Evolutionary conservation across 2,113 vertebrate genomes (phyloP), one percentile per base, ranked within the genome.

Genomic region (Gasterosteus aculeatus): DNA sequence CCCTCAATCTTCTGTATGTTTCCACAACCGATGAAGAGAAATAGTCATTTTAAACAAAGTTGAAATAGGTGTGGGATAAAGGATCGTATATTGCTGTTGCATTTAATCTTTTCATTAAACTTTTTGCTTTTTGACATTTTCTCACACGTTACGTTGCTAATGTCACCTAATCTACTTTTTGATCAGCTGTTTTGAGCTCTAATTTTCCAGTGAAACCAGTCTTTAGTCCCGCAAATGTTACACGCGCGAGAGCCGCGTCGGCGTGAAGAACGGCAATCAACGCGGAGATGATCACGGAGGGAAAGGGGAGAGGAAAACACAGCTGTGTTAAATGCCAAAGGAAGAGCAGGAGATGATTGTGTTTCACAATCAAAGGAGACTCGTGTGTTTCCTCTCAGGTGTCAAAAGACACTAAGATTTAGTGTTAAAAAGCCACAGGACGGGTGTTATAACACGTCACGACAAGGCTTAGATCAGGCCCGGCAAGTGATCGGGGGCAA

Each of bases 261-360:
- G 62, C 51, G 11, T 85, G 51, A 81, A 22, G 7, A 81, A 85
- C 83, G 56, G 72, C 83, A 85, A 87, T 86, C 86, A 86, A 35
- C 41, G 33, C 57, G 2, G 60, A 81, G 66, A 66, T 69, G 63
- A 87, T 75, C 72, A 60, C 66, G 33, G 74, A 46, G 66, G 69
- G 11, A 72, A 65, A 63, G 53, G 31, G 44, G 64, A 66, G 68
- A 54, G 78, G 57, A 76, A 82, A 78, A 87, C 77, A 77, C 77
- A 85, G 90, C 85, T 83, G 83, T 86, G 81, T 88, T 89, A 92
- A 92, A 93, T 91, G 90, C 79, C 91, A 90, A 88, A 89, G 85
- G 73, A 89, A 82, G 56, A 19, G 82, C 64, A 18, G 59, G 82
- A 72, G 85, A 85, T 85, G 77, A 86, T 82, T 88, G 78, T 78